Conservation (phyloP, 2,113 vertebrate species). For the Corythoichthys haematopterus region DNA sequence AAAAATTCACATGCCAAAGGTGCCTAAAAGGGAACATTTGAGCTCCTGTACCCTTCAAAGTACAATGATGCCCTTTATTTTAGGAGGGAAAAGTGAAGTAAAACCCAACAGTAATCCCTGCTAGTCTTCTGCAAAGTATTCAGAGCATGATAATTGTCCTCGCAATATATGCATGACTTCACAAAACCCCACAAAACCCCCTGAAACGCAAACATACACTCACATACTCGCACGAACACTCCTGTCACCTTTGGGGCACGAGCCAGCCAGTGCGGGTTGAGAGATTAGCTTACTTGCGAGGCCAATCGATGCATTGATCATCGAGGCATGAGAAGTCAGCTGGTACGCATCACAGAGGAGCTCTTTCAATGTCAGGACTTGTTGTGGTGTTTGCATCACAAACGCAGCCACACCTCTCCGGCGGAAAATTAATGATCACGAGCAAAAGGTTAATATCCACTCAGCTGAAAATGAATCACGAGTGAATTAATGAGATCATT, state of each 20-base stretch:
- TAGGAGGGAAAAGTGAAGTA: background rate
- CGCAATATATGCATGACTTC: conserved; percentile 38
- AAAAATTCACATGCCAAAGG: background rate
- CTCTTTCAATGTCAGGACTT: conserved; percentile 45
- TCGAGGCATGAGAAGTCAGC: conserved; percentile 46
- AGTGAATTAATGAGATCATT: conserved; percentile 76
- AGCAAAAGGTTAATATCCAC: conserved; percentile 78
- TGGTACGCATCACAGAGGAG: conserved; percentile 40
- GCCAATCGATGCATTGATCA: conserved; percentile 49
- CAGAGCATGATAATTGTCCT: conserved; percentile 63
- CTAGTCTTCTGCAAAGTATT: conserved; percentile 38
- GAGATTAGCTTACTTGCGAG: conserved; percentile 33
- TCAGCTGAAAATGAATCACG: conserved; percentile 74
- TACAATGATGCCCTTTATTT: background rate
- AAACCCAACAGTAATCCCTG: conserved; percentile 10
- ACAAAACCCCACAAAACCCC: conserved; percentile 36
- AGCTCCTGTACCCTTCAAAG: background rate
- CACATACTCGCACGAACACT: conserved; percentile 10
- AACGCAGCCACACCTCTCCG: conserved; percentile 60
- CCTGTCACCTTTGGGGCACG: conserved; percentile 35
- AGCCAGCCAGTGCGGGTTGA: conserved; percentile 21
- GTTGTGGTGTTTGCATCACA: conserved; percentile 69
- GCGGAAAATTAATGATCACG: conserved; percentile 72
- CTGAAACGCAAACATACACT: background rate
- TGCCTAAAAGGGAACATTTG: background rate